These are phyloP conservation scores for Trididemnum clinides DNA, from an alignment of 23 tunicate genomes.

Conservation along the genomic window DNA sequence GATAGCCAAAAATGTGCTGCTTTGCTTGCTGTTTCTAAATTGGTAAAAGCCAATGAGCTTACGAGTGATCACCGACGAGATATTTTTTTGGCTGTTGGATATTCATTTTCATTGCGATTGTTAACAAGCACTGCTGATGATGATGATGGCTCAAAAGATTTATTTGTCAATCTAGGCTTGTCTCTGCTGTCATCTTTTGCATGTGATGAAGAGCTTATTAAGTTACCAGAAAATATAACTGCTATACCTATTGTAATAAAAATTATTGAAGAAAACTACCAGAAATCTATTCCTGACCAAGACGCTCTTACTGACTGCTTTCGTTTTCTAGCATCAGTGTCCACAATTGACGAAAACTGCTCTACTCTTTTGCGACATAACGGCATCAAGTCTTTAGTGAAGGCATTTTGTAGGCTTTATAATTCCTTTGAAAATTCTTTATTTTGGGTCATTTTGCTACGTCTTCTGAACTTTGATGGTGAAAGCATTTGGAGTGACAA, in stretches of 20 bases:
- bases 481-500: background rate
- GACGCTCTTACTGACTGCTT: slow-evolving; percentile 41
- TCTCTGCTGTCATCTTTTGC: slow-evolving; percentile 58
- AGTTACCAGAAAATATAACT: slow-evolving; percentile 9
- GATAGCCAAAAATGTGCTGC: slow-evolving; percentile 87
- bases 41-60: slow-evolving; percentile 39
- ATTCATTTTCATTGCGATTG: slow-evolving; percentile 58
- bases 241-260: slow-evolving; percentile 36
- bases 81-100: slow-evolving; percentile 58
- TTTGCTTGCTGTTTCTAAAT: slow-evolving; percentile 61
- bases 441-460: slow-evolving; percentile 8
- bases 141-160: background rate
- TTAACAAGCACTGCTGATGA: slow-evolving; percentile 29
- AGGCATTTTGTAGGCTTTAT: background rate
- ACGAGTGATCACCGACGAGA: slow-evolving; percentile 19
- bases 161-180: slow-evolving; percentile 20
- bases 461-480: slow-evolving; percentile 4
- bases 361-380: background rate
- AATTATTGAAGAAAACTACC: background rate
- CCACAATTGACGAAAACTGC: background rate
- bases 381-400: background rate
- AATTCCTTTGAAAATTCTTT: background rate
- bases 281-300: background rate
- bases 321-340: slow-evolving; percentile 12
- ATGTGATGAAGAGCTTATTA: slow-evolving; percentile 2